Evolutionary conservation across 2,797 vertebrate genomes (phyloP).

Genomic region (Sebastes oblongus): DNA sequence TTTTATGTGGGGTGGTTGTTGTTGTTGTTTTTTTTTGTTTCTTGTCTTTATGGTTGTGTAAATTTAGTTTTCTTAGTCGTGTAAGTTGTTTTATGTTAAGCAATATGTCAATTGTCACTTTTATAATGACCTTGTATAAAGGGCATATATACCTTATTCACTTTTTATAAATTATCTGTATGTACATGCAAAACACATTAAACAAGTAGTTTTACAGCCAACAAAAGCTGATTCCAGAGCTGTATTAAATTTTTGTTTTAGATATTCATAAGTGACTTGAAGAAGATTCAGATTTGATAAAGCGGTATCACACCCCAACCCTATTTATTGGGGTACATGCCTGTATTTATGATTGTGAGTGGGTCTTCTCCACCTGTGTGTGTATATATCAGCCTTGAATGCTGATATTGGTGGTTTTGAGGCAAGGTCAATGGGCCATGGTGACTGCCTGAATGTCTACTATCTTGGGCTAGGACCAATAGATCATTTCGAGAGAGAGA

Average conservation of each 20-base stretch:
- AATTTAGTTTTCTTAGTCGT: too few species aligned
- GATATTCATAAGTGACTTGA: neutral
- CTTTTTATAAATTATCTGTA: neutral
- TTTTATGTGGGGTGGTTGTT: too few species aligned
- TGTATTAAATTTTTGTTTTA: neutral
- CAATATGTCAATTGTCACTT: too few species aligned
- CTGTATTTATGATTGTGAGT: neutral
- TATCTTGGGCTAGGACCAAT: neutral
- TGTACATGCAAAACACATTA: too few species aligned
- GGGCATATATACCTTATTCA: too few species aligned
- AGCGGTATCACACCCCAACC: neutral
- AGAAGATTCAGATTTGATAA: neutral
- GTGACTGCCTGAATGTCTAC: neutral
- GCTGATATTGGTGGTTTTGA: conserved; percentile 23
- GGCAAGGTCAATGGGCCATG: conserved; percentile 25
- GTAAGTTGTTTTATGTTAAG: too few species aligned
- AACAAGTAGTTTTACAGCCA: neutral
- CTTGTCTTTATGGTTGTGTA: too few species aligned
- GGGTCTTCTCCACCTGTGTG: neutral
- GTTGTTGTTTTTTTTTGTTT: too few species aligned
- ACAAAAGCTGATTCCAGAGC: neutral
- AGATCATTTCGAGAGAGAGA: conserved; percentile 11
- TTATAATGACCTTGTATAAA: too few species aligned
- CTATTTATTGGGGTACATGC: neutral
- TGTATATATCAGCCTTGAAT: conserved; percentile 15